These are phyloP conservation scores for Schizotus pectinicornis DNA, from an alignment of 2,888 invertebrate genomes.

Conservation along the genomic window DNA sequence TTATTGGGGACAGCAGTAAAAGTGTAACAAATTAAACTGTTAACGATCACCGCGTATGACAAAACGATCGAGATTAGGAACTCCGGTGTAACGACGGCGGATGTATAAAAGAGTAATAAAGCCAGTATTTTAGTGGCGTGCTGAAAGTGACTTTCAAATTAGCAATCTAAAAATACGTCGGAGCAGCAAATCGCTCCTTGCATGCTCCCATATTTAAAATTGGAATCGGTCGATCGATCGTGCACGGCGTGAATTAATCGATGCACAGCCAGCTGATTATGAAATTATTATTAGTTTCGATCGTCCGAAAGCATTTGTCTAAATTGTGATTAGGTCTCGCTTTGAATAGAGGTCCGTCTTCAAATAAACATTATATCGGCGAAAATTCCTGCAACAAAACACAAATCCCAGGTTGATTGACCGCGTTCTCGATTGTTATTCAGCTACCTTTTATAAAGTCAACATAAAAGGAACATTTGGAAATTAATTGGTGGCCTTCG, in stretches of 20 bases:
- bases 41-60: constrained; percentile 19
- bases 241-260: too few relatives aligned
- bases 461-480: constrained; percentile 30
- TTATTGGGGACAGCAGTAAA: constrained; percentile 17
- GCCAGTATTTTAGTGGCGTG: constrained; percentile 18
- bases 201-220: constrained; percentile 5
- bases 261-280: neutral
- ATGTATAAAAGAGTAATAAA: constrained; percentile 22
- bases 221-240: constrained; percentile 3
- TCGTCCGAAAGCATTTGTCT: neutral
- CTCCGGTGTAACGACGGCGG: constrained; percentile 6
- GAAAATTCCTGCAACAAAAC: constrained; percentile 23
- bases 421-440: constrained; percentile 27
- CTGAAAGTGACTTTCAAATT: constrained; percentile 25
- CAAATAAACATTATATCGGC: constrained; percentile 26
- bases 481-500: constrained; percentile 32
- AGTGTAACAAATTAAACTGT: constrained; percentile 25
- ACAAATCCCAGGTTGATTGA: constrained; percentile 27
- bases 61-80: constrained; percentile 18
- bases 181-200: constrained; percentile 11
- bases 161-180: constrained; percentile 18
- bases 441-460: constrained; percentile 26
- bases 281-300: neutral
- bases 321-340: constrained; percentile 19
- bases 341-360: constrained; percentile 21